Evolutionary conservation across 2,113 vertebrate genomes (phyloP).

Genomic region (Scartelaos histophorus): DNA sequence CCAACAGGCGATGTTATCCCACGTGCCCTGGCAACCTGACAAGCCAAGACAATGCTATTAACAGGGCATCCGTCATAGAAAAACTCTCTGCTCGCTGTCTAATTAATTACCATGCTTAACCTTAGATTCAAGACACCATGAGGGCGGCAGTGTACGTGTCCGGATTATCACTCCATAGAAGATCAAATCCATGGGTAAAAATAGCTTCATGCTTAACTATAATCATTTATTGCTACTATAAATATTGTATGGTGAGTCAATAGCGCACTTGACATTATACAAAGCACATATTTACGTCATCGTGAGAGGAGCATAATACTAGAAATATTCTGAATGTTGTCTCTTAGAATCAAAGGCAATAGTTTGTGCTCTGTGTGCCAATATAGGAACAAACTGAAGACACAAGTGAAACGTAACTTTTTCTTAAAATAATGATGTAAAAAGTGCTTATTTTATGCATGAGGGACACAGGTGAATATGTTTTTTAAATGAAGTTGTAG

Average conservation of each 20-base stretch:
- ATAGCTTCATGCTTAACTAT: neutral
- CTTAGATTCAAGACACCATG: neutral
- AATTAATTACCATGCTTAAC: constrained; percentile 13
- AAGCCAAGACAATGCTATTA: constrained; percentile 24
- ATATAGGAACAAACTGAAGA: neutral
- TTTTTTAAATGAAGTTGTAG: neutral
- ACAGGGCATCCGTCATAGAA: constrained; percentile 14
- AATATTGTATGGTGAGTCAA: neutral
- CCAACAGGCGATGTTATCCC: constrained; percentile 93
- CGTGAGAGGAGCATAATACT: neutral
- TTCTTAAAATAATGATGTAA: neutral
- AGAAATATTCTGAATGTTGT: neutral
- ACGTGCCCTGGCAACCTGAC: constrained; percentile 85
- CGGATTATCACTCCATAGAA: neutral
- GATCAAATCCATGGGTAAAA: neutral
- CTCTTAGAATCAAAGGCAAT: neutral
- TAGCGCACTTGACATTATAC: neutral
- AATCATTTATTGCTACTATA: neutral
- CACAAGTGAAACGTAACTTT: neutral
- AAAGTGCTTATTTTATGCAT: neutral
- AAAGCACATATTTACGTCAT: neutral
- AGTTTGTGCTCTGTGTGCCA: neutral
- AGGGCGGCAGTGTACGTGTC: neutral
- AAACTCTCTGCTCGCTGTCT: neutral
- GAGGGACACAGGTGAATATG: neutral